These are phyloP conservation scores for Lycocorax pyrrhopterus DNA, from an alignment of 2,113 vertebrate genomes.

Conservation along the genomic window DNA sequence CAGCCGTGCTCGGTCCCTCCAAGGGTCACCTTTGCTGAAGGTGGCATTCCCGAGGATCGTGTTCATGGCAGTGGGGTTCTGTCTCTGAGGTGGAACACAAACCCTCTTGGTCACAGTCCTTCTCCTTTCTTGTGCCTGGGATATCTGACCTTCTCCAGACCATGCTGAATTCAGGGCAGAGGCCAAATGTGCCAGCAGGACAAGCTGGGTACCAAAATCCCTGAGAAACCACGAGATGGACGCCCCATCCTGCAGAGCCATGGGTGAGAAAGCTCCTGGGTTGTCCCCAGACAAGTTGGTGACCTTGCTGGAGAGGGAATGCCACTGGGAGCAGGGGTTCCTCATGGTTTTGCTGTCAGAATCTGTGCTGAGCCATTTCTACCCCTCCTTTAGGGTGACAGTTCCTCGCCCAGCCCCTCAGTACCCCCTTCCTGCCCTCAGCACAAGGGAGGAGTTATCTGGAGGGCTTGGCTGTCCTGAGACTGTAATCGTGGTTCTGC, in stretches of 20 bases:
- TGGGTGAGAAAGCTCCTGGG: neutral
- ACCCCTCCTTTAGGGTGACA: neutral
- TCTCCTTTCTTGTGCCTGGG: neutral
- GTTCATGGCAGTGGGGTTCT: neutral
- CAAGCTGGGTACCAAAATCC: neutral
- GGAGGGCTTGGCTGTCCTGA: neutral
- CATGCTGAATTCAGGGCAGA: rapidly evolving
- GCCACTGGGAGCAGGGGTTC: rapidly evolving
- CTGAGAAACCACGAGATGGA: rapidly evolving
- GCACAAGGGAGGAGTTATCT: neutral
- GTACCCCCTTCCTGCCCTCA: rapidly evolving
- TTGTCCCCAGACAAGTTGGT: neutral
- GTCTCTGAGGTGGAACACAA: neutral
- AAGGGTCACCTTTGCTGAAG: neutral
- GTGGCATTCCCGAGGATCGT: neutral
- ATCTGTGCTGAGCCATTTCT: neutral
- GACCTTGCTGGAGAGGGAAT: neutral
- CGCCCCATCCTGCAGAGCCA: neutral
- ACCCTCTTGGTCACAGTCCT: neutral
- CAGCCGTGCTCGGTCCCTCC: rapidly evolving
- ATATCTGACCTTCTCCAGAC: neutral
- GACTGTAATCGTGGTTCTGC: neutral
- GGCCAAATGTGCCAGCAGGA: neutral
- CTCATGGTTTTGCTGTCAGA: neutral
- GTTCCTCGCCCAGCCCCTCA: neutral